A percentile compares a stretch with the other conserved stretches of the same genome.
phyloP scores from a whole-genome alignment of 2,797 vertebrate genomes.

The Anabacerthia variegaticeps region DNA sequence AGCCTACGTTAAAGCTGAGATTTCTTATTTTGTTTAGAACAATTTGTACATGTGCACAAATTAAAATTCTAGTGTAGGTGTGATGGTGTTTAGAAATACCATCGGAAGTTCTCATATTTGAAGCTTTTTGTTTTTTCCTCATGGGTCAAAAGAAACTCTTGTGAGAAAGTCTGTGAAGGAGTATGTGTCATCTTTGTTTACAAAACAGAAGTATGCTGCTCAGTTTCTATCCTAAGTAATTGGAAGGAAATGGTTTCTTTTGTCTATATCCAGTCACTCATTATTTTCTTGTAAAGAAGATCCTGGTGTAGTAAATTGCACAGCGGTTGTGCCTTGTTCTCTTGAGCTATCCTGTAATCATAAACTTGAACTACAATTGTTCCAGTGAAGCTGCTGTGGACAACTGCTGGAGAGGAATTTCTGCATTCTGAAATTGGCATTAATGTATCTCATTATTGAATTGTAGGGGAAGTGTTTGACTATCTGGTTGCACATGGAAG shows the following conservation, averaged over 20 bases:
- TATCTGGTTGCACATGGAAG: conserved; percentile 97
- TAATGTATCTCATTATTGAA: neutral
- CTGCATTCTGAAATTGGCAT: neutral
- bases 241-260: neutral
- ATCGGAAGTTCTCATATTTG: neutral
- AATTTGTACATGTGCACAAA: neutral
- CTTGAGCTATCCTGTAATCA: conserved; percentile 1
- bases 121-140: neutral
- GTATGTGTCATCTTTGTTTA: neutral
- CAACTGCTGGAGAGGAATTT: neutral
- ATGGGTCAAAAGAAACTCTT: neutral
- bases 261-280: neutral
- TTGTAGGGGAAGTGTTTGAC: conserved; percentile 94
- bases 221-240: neutral
- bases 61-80: neutral
- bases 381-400: neutral
- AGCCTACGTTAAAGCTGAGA: neutral
- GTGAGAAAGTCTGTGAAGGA: neutral
- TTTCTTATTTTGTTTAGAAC: neutral
- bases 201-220: neutral
- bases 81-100: neutral
- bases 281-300: neutral
- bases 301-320: neutral
- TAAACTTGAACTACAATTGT: neutral
- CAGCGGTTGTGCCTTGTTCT: neutral